Evolutionary conservation across 2,113 vertebrate species (phyloP), one percentile per base, ranked within the genome.

Genomic region (Fulmarus glacialis): DNA sequence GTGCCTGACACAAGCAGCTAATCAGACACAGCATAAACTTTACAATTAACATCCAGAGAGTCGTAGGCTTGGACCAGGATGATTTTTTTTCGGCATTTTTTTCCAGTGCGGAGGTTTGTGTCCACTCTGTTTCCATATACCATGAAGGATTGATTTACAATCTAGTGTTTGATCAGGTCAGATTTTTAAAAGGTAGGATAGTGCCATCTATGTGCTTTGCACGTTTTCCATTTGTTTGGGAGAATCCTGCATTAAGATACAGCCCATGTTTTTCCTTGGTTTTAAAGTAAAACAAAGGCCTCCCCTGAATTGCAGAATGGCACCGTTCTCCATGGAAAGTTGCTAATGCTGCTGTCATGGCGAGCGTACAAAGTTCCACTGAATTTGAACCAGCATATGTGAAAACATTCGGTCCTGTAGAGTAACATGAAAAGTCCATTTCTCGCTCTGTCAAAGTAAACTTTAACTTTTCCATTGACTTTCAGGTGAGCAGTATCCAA

Each of bases 301-400:
- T 30, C 24, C 26, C 36, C 27, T 26, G 63, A 23, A 42, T 59
- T 1, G 3, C 66, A 70, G 47, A 52, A 58, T 43, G 48, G 19
- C 56, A 64, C 48, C 1, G 0, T 80, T 87, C 45, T 88, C 55
- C 50, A 17, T 32, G 18, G 66, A 48, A 59, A 32, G 67, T 34
- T 85, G 34, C 48, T 82, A 42, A 45, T 0, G 0, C 73, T 1
- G 2, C 47, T 64, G 32, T 75, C 56, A 12, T 0, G 0, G 12
- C 0, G 2, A 71, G 63, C 0, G 0, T 62, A 5, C 55, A 7
- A 62, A 90, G 18, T 71, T 80, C 64, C 67, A 30, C 47, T 74
- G 42, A 38, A 32, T 63, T 74, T 80, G 55, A 59, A 78, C 43
- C 23, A 53, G 64, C 23, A 4, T 7, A 24, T 13, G n/a, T 73